These are phyloP conservation scores for Mechanitis messenoides DNA, from an alignment of 2,888 invertebrate genomes.

Conservation along the genomic window DNA sequence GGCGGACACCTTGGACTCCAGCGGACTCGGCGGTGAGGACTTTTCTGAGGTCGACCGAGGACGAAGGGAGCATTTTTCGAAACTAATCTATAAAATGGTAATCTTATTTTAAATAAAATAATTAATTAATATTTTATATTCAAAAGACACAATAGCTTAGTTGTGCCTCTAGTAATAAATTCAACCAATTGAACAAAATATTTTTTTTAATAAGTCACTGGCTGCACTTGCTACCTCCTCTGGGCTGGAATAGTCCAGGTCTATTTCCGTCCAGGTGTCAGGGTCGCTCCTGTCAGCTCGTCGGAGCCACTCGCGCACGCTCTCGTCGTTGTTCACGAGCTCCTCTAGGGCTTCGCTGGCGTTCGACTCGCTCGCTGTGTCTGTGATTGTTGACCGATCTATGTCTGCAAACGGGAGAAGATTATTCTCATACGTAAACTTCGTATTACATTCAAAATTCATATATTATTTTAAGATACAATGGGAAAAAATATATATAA, in stretches of 20 bases:
- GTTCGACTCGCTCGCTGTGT: constrained; percentile 59
- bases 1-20: constrained; percentile 48
- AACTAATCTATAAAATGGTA: constrained; percentile 55
- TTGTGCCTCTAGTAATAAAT: not conserved
- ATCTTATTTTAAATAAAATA: not conserved
- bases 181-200: too few relatives aligned
- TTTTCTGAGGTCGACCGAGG: constrained; percentile 59
- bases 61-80: constrained; percentile 74
- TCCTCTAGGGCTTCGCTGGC: constrained; percentile 58
- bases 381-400: constrained; percentile 57
- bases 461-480: too few relatives aligned
- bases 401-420: constrained; percentile 40
- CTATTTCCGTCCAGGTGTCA: constrained; percentile 85
- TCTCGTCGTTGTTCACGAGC: constrained; percentile 53
- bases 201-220: too few relatives aligned
- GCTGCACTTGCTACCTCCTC: constrained; percentile 62
- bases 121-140: not conserved
- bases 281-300: constrained; percentile 48
- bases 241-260: constrained; percentile 81
- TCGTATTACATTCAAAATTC: too few relatives aligned
- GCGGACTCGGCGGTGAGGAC: constrained; percentile 54
- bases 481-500: too few relatives aligned
- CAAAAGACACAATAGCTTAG: not conserved
- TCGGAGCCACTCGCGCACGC: constrained; percentile 63
- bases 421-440: not conserved